phyloP scores from a whole-genome alignment of 2,797 vertebrate genomes.

The Margarornis squamiger region DNA sequence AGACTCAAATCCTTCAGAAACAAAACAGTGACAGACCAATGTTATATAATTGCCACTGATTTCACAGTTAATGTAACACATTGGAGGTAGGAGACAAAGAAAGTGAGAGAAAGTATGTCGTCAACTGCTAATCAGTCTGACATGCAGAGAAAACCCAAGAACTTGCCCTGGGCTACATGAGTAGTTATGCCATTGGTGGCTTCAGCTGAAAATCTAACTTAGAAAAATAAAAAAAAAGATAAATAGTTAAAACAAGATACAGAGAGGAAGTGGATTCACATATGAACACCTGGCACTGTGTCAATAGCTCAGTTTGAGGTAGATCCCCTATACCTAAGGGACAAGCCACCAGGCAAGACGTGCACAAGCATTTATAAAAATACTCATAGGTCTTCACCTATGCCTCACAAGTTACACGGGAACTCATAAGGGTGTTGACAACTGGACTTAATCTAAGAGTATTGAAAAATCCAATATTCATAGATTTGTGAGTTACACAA shows the following conservation, averaged over 20 bases:
- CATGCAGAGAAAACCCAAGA: neutral
- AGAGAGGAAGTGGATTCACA: neutral
- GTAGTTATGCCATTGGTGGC: neutral
- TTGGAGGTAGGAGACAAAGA: neutral
- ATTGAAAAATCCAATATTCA: neutral
- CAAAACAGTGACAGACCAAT: accelerated
- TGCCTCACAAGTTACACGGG: neutral
- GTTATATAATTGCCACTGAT: accelerated
- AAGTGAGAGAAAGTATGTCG: neutral
- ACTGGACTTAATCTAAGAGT: neutral
- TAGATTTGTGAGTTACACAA: neutral
- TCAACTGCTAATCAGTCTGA: neutral
- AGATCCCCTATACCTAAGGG: neutral
- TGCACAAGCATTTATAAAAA: neutral
- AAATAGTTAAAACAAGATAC: neutral
- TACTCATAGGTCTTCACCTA: neutral
- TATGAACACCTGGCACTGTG: neutral
- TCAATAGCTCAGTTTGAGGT: neutral
- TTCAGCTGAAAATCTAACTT: neutral
- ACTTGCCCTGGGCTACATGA: neutral
- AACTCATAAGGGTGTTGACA: neutral
- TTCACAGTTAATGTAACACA: neutral
- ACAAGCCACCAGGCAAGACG: neutral
- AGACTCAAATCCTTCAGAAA: neutral
- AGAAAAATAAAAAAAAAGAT: neutral